Evolutionary conservation across 1,140 invertebrate genomes (phyloP), one percentile per base, ranked within the genome.

Genomic region (Pentalonia nigronervosa): DNA sequence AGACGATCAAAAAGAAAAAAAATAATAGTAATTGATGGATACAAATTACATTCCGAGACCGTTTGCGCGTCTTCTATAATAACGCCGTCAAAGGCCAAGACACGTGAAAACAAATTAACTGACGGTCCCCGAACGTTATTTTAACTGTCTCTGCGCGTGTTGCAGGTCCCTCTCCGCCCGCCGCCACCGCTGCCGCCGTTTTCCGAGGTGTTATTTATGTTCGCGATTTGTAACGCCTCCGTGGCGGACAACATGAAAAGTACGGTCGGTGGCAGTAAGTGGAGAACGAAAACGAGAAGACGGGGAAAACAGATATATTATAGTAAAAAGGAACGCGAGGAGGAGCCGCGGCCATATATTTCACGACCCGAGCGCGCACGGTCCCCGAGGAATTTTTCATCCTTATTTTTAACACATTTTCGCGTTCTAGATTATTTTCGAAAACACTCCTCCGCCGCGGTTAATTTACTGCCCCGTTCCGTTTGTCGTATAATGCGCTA

Each of bases 341-440:
- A 50, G 76, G 41, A 92, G 60, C 56, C 60, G 25, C 25, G 21
- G 20, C 45, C 47, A 92, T 92, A 92, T 92, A 92, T 92, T 92
- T 92, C 47, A 92, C 47, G 41, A 76, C 56, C 47, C n/a, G 47
- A 48, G 17, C 67, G 45, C 47, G n/a, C 41, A 50, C 21, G 20
- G 91, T 92, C 76, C 91, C 91, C 60, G 67, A 92, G 91, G 91
- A 92, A 92, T 92, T 92, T 92, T 83, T 48, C 91, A 48, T 48
- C 60, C 91, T 92, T 92, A 89, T 89, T 89, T 89, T 89, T 56
- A 92, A 92, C 91, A 92, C 91, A 83, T 92, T 92, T 92, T 92
- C 91, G 67, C 47, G 76, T 84, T 92, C 67, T 92, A 50, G 91
- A 92, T 92, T 92, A 92, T 92, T 92, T 81, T 83, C 50, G 48